Base-by-base conservation (phyloP, 2,888 invertebrate genomes). In the Limnephilus auricula region DNA sequence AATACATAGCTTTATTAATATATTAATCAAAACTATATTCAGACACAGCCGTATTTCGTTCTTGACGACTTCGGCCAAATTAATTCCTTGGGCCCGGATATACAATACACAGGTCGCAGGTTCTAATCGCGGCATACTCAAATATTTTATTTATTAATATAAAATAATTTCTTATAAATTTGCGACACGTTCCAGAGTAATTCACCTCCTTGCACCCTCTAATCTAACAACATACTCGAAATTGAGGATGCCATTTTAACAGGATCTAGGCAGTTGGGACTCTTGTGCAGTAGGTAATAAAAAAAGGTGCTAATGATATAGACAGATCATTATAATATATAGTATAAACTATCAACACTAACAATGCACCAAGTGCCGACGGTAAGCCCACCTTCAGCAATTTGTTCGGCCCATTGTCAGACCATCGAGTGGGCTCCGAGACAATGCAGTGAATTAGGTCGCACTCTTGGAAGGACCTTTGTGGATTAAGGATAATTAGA, bases 401-500 rank as follows among this genome's bases (percentile, higher is more conserved):
- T 50, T 50, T 50, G 50, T 50, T 50, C 31, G 25, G 32, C 18
- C 30, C 32, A 31, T 6, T 82, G 82, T 82, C 25, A 82, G n/a
- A 6, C 18, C 18, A 25, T 6, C 6, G 32, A 32, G 82, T 82
- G 32, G 82, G 82, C 34, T 13, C 34, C 15, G 82, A 82, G 34
- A 82, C 82, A 82, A 82, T 82, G 82, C 82, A 82, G 82, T 32
- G 50, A 50, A 86, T 86, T 37, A 50, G 86, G 50, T 65, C 45
- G 65, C 50, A 30, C 85, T 86, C 45, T 86, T n/a, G 45, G 86
- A 31, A 86, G 45, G 50, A 30, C 86, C 86, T n/a, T 65, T 65
- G 82, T 82, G n/a, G 45, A 86, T 31, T 45, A 86, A 30, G 30
- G 45, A 13, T 31, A n/a, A 45, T 86, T 86, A 86, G 65, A 50